Evolutionary conservation across 1,140 invertebrate genomes (phyloP).

Genomic region (Drosophila mayri): DNA sequence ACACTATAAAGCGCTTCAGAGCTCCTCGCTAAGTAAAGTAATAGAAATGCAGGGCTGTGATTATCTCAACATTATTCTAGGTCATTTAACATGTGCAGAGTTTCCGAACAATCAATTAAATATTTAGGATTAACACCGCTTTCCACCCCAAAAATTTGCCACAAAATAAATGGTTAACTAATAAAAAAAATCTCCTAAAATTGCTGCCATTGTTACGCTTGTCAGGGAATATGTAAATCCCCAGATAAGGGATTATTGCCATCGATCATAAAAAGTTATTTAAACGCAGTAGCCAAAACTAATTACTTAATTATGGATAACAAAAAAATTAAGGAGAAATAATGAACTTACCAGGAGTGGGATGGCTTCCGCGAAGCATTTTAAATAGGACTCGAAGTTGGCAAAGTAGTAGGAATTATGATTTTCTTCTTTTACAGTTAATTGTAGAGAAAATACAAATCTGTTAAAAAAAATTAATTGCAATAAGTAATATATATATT

Average conservation of each 20-base stretch:
- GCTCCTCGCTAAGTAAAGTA: background rate
- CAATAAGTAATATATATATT: too few relatives aligned
- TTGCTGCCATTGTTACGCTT: background rate
- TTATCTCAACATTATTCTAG: slow-evolving; percentile 8
- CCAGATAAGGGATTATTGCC: background rate
- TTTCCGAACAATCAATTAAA: slow-evolving; percentile 2
- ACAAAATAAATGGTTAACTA: slow-evolving; percentile 5
- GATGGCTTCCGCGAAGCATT: background rate
- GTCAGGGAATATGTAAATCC: slow-evolving; percentile 19
- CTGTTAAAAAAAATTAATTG: background rate
- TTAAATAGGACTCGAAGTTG: too few relatives aligned
- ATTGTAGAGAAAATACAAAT: too few relatives aligned
- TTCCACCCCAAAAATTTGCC: background rate
- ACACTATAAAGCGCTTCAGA: slow-evolving; percentile 27
- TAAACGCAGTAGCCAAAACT: background rate
- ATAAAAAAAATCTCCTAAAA: slow-evolving; percentile 24
- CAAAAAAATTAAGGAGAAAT: background rate
- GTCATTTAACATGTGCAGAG: slow-evolving; percentile 9
- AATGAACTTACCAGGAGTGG: background rate
- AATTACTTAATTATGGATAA: background rate
- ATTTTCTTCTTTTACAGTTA: background rate
- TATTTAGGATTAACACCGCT: background rate
- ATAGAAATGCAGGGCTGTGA: slow-evolving; percentile 1
- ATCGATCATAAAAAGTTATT: slow-evolving; percentile 10
- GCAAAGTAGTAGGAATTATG: too few relatives aligned